Evolutionary conservation across 2,888 invertebrate genomes (phyloP).

Genomic region (Melinopterus prodromus): DNA sequence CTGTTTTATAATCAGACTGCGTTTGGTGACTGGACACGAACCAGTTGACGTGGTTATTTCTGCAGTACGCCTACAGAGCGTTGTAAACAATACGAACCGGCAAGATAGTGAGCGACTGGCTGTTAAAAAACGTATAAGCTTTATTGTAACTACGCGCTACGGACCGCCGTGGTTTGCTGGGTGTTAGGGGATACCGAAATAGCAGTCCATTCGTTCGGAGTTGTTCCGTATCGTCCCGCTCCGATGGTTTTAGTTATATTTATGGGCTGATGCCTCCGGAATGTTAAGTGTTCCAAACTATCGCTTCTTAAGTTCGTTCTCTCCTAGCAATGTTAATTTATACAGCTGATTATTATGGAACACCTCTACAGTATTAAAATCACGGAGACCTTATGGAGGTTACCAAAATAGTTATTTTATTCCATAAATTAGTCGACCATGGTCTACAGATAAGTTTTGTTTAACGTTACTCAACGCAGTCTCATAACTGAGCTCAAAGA

Average conservation of each 20-base stretch:
- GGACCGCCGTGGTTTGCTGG: background rate
- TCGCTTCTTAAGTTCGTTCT: background rate
- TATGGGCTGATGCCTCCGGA: background rate
- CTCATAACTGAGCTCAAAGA: too few species aligned
- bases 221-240: background rate
- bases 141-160: background rate
- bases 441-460: too few species aligned
- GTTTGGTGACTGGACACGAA: background rate
- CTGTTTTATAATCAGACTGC: background rate
- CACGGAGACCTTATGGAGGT: background rate
- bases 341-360: background rate
- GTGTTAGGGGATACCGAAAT: conserved; percentile 11
- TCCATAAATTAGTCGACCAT: too few species aligned
- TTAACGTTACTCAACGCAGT: too few species aligned
- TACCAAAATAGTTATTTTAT: background rate
- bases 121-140: conserved; percentile 4
- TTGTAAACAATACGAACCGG: background rate
- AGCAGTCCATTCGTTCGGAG: conserved; percentile 13
- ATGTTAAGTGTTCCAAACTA: background rate
- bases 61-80: background rate
- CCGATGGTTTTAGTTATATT: conserved; percentile 4
- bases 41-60: background rate
- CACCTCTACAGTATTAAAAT: background rate
- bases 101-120: background rate
- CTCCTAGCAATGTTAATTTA: background rate